phyloP scores from a whole-genome alignment of 1,140 invertebrate genomes.

The Anoplophora glabripennis region DNA sequence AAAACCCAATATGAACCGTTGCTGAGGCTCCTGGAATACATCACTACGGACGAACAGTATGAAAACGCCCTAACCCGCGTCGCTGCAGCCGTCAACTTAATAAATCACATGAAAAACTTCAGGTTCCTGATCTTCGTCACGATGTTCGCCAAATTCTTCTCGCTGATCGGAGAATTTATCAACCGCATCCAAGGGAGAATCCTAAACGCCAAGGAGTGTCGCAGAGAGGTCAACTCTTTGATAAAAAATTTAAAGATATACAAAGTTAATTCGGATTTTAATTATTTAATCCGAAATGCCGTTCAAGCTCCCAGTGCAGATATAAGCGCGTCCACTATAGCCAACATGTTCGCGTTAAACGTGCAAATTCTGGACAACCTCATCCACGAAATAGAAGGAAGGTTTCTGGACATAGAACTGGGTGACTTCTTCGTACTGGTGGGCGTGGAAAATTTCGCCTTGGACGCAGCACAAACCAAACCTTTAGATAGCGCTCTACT shows the following conservation, averaged over 20 bases:
- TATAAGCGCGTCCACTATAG: background rate
- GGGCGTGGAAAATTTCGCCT: background rate
- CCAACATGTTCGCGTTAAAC: constrained; percentile 1
- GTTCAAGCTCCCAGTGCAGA: background rate
- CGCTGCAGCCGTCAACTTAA: background rate
- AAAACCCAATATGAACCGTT: background rate
- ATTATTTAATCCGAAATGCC: background rate
- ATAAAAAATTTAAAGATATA: background rate
- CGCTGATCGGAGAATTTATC: background rate
- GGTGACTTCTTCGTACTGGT: background rate
- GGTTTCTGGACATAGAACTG: constrained; percentile 10
- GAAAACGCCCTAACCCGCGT: background rate
- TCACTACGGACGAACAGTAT: background rate
- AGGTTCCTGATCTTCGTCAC: constrained; percentile 1
- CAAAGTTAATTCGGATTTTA: background rate
- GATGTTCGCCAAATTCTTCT: background rate
- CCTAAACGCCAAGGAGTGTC: background rate
- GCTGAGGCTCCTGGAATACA: background rate
- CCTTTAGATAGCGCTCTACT: background rate
- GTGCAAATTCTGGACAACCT: constrained; percentile 1
- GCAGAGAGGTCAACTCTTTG: background rate
- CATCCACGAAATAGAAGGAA: background rate
- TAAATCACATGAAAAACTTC: constrained; percentile 8
- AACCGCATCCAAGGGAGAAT: background rate
- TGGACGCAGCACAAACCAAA: background rate